phyloP scores from a whole-genome alignment of 2,888 invertebrate genomes.

The Tolmerus cingulatus region DNA sequence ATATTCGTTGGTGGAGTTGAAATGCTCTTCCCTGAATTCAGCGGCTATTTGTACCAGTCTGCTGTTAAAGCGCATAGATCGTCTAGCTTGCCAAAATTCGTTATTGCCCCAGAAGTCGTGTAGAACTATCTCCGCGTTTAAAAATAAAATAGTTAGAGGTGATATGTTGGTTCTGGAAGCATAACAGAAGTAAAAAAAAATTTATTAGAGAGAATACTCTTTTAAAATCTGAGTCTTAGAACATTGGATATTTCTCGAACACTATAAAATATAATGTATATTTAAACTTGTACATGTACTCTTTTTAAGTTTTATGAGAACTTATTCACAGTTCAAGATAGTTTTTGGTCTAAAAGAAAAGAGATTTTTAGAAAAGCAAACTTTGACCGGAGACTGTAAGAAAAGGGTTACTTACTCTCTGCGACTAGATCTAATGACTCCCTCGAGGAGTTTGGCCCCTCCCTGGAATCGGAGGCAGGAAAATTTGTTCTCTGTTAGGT shows the following conservation, averaged over 20 bases:
- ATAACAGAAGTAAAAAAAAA: neutral
- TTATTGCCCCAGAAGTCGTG: conserved; percentile 87
- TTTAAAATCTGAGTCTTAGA: no score
- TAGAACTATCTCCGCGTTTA: conserved; percentile 83
- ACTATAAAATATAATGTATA: no score
- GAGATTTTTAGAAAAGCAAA: no score
- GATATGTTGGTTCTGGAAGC: neutral
- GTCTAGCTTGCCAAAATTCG: conserved; percentile 84
- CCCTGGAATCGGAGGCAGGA: conserved; percentile 87
- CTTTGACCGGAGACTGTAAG: no score
- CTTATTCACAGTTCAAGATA: no score
- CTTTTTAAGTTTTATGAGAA: no score
- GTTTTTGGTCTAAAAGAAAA: no score
- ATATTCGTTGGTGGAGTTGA: conserved; percentile 70
- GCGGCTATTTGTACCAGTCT: conserved; percentile 73
- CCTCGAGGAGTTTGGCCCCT: conserved; percentile 70
- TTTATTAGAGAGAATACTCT: no score
- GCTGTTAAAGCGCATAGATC: conserved; percentile 90
- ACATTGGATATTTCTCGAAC: no score
- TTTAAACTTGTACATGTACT: no score
- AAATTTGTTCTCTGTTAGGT: conserved; percentile 65
- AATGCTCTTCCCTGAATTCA: conserved; percentile 69
- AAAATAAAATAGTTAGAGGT: conserved; percentile 54
- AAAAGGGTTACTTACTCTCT: neutral
- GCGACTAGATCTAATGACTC: conserved; percentile 64